These are phyloP conservation scores for Rattus rattus DNA, from an alignment of 2,113 vertebrate genomes.

Conservation along the genomic window DNA sequence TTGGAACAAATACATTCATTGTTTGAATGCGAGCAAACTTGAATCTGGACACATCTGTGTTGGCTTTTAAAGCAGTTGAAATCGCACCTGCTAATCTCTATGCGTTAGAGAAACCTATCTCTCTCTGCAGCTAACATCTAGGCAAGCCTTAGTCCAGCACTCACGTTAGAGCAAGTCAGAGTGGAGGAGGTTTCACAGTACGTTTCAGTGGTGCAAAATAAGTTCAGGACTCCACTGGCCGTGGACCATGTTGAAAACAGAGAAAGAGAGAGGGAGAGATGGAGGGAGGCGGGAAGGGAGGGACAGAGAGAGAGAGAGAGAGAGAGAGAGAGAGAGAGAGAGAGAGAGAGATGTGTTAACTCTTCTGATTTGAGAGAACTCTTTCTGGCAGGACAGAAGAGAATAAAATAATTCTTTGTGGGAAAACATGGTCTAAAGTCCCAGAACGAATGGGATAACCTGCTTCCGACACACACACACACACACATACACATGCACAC, in stretches of 20 bases:
- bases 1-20: constrained; percentile 58
- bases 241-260: neutral
- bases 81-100: neutral
- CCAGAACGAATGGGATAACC: neutral
- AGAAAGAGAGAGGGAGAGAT: too few relatives aligned
- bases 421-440: constrained; percentile 59
- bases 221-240: constrained; percentile 42
- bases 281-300: neutral
- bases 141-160: constrained; percentile 2
- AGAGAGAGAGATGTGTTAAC: neutral
- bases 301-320: neutral
- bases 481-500: neutral
- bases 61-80: constrained; percentile 33
- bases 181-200: constrained; percentile 52
- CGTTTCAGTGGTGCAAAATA: constrained; percentile 46
- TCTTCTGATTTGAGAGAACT: constrained; percentile 35
- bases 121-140: neutral
- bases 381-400: constrained; percentile 56
- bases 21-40: constrained; percentile 61
- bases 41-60: constrained; percentile 34
- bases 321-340: too few relatives aligned
- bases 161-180: constrained; percentile 21
- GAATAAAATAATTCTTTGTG: constrained; percentile 65
- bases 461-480: neutral
- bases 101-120: constrained; percentile 42